Conservation (phyloP, 1,140 invertebrate species). For the Trichogramma pretiosum region DNA sequence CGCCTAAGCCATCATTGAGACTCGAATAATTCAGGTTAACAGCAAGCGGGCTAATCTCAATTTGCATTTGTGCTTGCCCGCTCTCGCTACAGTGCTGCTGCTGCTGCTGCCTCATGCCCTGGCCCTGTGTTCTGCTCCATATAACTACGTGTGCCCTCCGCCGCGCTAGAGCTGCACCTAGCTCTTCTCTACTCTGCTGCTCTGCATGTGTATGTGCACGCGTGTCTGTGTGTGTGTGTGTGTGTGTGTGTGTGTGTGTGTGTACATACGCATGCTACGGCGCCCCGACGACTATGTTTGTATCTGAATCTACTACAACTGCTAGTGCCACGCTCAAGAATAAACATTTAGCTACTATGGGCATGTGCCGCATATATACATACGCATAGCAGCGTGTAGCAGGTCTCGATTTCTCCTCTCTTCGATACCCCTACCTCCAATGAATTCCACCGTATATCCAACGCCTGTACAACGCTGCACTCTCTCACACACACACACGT, state of each 20-base stretch:
- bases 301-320: too few species aligned
- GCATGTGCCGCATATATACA: slow-evolving; percentile 9
- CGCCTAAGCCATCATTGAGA: slow-evolving; percentile 47
- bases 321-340: slow-evolving; percentile 24
- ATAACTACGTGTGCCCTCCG: too few species aligned
- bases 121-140: too few species aligned
- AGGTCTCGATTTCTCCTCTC: slow-evolving; percentile 6
- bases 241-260: slow-evolving; percentile 14
- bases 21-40: slow-evolving; percentile 49
- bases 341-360: slow-evolving; percentile 28
- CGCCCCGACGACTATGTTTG: too few species aligned
- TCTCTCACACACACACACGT: neutral
- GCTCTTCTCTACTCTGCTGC: too few species aligned
- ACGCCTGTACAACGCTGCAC: neutral
- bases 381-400: neutral
- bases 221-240: neutral
- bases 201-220: too few species aligned
- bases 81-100: too few species aligned
- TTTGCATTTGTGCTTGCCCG: slow-evolving; percentile 35
- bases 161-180: too few species aligned
- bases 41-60: slow-evolving; percentile 43
- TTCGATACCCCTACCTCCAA: neutral
- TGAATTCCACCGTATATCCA: neutral
- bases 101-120: slow-evolving; percentile 23
- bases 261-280: too few species aligned